Evolutionary conservation across 2,113 vertebrate species (phyloP).

Genomic region (Macrotus californicus): DNA sequence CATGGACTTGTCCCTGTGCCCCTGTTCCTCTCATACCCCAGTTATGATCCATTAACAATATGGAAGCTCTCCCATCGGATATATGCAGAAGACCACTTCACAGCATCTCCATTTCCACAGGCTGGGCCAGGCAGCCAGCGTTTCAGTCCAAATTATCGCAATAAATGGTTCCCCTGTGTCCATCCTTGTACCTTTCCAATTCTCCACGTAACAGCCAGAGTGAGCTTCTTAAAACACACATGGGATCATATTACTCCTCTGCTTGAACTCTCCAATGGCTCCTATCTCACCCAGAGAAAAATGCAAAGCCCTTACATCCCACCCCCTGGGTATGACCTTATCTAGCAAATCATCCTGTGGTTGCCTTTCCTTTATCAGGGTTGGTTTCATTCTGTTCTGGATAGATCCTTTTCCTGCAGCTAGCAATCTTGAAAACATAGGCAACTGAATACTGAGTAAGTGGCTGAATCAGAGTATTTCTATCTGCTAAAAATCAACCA

Average conservation of each 20-base stretch:
- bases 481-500: neutral
- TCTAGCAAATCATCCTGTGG: neutral
- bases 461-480: neutral
- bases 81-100: neutral
- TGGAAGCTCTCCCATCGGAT: neutral
- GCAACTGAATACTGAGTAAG: neutral
- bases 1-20: neutral
- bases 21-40: neutral
- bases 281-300: neutral
- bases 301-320: neutral
- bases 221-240: neutral
- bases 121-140: neutral
- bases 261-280: neutral
- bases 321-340: neutral
- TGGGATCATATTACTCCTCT: neutral
- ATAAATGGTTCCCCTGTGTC: neutral
- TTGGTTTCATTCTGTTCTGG: neutral
- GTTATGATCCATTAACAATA: neutral
- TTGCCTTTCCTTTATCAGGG: neutral
- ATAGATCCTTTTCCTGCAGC: neutral
- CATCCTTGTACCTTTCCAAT: neutral
- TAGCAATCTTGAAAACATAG: constrained; percentile 1
- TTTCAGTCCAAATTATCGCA: neutral
- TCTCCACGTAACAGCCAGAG: neutral
- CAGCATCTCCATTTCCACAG: neutral